Base-by-base conservation (phyloP, 2,797 vertebrate genomes). In the Tenualosa ilisha region DNA sequence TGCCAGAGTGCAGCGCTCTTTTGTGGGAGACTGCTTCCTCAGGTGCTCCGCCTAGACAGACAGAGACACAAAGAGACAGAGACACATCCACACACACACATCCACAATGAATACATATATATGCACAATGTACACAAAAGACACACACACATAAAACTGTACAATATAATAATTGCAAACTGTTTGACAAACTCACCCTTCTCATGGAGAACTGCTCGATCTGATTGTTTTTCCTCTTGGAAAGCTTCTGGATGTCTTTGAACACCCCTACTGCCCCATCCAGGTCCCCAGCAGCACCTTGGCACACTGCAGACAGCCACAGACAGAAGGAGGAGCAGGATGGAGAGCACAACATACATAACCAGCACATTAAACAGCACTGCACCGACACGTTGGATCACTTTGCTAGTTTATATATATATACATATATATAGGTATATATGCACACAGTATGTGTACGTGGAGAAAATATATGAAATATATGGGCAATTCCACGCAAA, bases 181-280 rank as follows among this genome's bases (percentile, higher is more conserved):
- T 68, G 24, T 13, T n/a, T 68, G 9, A 68, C 26, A 17, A 24
- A n/a, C 40, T 20, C 75, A 95, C 95, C 91, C 93, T 97, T 93
- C 97, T 98, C 90, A 97, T 94, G 1, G 98, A 97, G 92, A 99
- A 99, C 87, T 98, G 94, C 88, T 99, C 98, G 9, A 99, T 99
- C 92, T 99, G 98, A 91, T 99, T 99, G 90, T 97, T 98, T 91
- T 97, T 99, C 90, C 97, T 97, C 91, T 97, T 99, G 93, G 98
- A 97, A 84, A 99, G 96, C 89, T 91, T 97, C 89, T 97, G 96
- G 56, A 98, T 97, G 3, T 99, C 98, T 89, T 96, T 98, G 86
- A 99, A 97, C 53, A 98, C 96, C 0, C 88, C 86, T 46, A 96
- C 90, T 0, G 98, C 97, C 49, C 96, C 97, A 2, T 86, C 95